Conservation (phyloP, 2,888 invertebrate species). For the Tachina lurida region DNA sequence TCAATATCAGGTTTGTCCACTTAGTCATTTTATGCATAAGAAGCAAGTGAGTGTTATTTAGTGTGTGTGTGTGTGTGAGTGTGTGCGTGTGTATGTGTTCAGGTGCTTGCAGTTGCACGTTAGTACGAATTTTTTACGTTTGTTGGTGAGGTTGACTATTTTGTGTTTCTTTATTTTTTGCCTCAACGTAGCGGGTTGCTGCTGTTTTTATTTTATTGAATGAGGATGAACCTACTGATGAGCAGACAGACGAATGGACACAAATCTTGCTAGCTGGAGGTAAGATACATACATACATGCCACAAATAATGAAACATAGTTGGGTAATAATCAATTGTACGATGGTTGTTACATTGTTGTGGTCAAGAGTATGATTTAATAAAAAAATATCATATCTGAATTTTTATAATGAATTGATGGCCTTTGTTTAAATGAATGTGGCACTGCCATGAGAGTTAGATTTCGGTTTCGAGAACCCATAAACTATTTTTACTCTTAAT, state of each 20-base stretch:
- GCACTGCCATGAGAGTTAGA: too few species aligned
- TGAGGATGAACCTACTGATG: conserved; percentile 65
- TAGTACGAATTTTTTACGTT: conserved; percentile 46
- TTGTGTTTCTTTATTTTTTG: background rate
- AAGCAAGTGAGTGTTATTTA: conserved; percentile 53
- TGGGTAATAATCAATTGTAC: conserved; percentile 31
- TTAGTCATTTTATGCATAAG: conserved; percentile 74
- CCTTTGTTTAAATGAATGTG: too few species aligned
- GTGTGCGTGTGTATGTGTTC: background rate
- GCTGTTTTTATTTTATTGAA: conserved; percentile 52
- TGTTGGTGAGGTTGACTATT: conserved; percentile 56
- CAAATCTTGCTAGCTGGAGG: background rate
- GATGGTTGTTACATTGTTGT: conserved; percentile 13
- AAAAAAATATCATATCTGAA: too few species aligned
- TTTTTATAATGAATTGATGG: background rate
- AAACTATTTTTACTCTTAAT: too few species aligned
- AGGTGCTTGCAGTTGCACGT: conserved; percentile 44
- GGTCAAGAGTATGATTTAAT: background rate
- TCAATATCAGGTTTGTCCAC: conserved; percentile 82
- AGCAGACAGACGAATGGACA: conserved; percentile 43
- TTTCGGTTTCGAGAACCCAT: too few species aligned
- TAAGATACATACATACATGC: conserved; percentile 46
- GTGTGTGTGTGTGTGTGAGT: background rate
- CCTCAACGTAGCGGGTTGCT: conserved; percentile 55
- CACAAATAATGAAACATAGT: conserved; percentile 37